Base-by-base conservation (phyloP, 23 tunicate genomes). In the Styela clava region DNA sequence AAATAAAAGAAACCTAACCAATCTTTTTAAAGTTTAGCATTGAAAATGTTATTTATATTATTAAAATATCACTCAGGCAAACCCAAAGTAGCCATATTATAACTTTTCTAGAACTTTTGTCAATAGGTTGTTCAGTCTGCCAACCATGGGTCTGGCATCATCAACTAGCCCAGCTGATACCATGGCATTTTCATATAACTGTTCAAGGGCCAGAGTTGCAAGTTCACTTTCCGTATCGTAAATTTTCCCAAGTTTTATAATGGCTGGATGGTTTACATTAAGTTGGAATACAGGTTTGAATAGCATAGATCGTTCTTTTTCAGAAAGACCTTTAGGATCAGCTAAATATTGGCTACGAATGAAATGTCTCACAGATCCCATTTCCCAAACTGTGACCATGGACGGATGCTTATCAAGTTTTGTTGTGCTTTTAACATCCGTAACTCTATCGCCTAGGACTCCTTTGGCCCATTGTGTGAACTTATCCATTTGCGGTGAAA, bases 331-430 rank as follows among this genome's bases (percentile, higher is more conserved):
- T 86, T 94, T 89, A 2, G 98, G 86, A 63, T 94, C 91, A 24
- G 90, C 85, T 33, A 86, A 71, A 64, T 95, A 86, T 52, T 95
- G 99, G 78, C 92, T 95, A 37, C 93, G 89, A 12, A 89, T 68
- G 70, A 86, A 89, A 64, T 89, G 92, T 30, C 99, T 83, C 28
- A 86, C 88, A 2, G 95, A 88, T 20, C 98, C 98, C 98, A 94
- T 88, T 68, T 94, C 95, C 98, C 98, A 94, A 2, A 94, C 98
- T 56, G 98, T 94, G 0, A 94, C 94, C 98, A 94, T 94, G 30
- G 90, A 95, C 0, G 98, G 98, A 61, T 94, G 98, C 52, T 94
- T 94, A 85, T 94, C 98, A 62, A 94, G 79, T 73, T 94, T 94
- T 35, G 87, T 93, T 3, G 98, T 94, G 23, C 82, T 71, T 84